These are phyloP conservation scores for Ageneiosus marmoratus DNA, from an alignment of 2,113 vertebrate genomes.

Conservation along the genomic window DNA sequence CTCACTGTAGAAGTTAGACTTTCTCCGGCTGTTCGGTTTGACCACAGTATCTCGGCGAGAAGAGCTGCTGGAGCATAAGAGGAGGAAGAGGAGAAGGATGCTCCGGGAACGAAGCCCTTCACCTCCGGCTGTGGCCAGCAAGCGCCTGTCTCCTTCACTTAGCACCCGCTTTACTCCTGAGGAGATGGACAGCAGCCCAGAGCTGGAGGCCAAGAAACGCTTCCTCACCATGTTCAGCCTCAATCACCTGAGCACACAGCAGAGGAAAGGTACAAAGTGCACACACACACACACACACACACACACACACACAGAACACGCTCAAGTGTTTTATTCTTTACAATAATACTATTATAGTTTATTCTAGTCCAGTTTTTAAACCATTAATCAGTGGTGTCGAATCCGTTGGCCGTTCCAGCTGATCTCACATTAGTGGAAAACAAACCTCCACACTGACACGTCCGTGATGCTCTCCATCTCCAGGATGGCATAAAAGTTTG, in stretches of 20 bases:
- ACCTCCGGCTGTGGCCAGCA: conserved; percentile 78
- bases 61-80: conserved; percentile 88
- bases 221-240: conserved; percentile 96
- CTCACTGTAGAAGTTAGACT: conserved; percentile 87
- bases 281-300: conserved; percentile 26
- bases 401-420: background rate
- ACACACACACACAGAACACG: conserved; percentile 22
- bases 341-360: background rate
- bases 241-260: conserved; percentile 88
- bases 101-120: conserved; percentile 93
- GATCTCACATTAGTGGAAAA: background rate
- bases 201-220: conserved; percentile 94
- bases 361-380: background rate
- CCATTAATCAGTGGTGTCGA: background rate
- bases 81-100: conserved; percentile 90
- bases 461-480: background rate
- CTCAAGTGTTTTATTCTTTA: background rate
- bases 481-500: background rate
- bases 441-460: background rate
- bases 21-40: conserved; percentile 87
- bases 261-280: conserved; percentile 81
- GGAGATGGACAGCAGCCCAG: conserved; percentile 92
- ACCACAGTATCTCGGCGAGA: conserved; percentile 89
- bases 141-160: conserved; percentile 82
- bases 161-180: conserved; percentile 93